These are phyloP conservation scores for Euwallacea similis DNA, from an alignment of 1,140 invertebrate genomes.

Conservation along the genomic window DNA sequence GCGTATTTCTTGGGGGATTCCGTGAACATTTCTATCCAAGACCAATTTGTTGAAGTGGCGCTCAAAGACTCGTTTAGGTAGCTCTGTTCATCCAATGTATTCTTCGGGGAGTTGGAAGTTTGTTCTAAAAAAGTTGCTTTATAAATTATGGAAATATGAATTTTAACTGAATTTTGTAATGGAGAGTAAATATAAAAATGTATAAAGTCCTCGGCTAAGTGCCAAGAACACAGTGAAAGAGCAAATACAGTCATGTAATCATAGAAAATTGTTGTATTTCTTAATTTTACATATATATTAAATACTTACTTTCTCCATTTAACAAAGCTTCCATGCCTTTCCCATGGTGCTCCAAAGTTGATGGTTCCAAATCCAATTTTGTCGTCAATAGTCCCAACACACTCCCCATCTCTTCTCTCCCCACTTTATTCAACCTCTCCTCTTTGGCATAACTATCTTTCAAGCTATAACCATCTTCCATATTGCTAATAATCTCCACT, in stretches of 20 bases:
- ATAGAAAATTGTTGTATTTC: too few relatives aligned
- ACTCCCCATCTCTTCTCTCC: conserved; percentile 67
- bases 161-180: too few relatives aligned
- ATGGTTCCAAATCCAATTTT: conserved; percentile 73
- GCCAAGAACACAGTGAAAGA: too few relatives aligned
- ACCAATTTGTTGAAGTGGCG: conserved; percentile 43
- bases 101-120: too few relatives aligned
- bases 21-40: conserved; percentile 37
- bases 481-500: conserved; percentile 90
- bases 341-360: conserved; percentile 58
- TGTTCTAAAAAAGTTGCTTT: too few relatives aligned
- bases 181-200: too few relatives aligned
- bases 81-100: too few relatives aligned
- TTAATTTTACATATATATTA: too few relatives aligned
- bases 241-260: too few relatives aligned
- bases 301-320: conserved; percentile 19
- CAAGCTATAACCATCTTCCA: conserved; percentile 69
- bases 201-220: too few relatives aligned
- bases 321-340: conserved; percentile 44
- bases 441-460: conserved; percentile 82
- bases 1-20: conserved; percentile 11
- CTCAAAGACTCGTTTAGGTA: conserved; percentile 38
- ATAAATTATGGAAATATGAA: too few relatives aligned
- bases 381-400: conserved; percentile 66
- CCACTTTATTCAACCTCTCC: conserved; percentile 68